phyloP scores from a whole-genome alignment of 2,888 invertebrate species.

The Prionchulus punctatus region DNA sequence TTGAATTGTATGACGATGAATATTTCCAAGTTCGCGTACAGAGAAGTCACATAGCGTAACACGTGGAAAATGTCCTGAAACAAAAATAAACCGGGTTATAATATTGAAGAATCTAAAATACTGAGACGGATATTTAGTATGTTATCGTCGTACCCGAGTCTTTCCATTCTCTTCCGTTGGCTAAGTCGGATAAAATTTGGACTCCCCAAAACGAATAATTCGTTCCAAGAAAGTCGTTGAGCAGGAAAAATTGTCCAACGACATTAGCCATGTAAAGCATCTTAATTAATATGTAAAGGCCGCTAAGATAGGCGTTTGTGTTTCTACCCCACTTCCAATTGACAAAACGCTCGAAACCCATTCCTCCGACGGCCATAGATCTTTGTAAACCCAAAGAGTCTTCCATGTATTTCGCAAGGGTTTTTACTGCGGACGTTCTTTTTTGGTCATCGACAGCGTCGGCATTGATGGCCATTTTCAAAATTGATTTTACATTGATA shows the following conservation, averaged over 20 bases:
- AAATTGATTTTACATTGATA: constrained; percentile 5
- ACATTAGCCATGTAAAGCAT: constrained; percentile 24
- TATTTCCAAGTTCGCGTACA: constrained; percentile 33
- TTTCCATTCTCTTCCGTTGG: constrained; percentile 26
- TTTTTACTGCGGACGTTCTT: not conserved
- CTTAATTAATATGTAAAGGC: constrained; percentile 15
- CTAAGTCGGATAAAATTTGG: constrained; percentile 23
- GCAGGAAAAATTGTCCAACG: constrained; percentile 26
- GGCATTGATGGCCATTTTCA: constrained; percentile 1
- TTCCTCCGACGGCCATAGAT: not conserved
- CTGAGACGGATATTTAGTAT: too few species aligned
- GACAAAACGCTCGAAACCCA: too few species aligned
- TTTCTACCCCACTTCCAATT: not conserved
- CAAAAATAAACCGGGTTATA: too few species aligned
- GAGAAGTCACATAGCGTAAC: constrained; percentile 14
- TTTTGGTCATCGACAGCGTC: not conserved
- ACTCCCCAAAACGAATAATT: constrained; percentile 29
- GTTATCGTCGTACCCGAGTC: constrained; percentile 27
- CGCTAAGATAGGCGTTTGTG: constrained; percentile 13
- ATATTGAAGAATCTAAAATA: too few species aligned
- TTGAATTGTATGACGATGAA: constrained; percentile 27
- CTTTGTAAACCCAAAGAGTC: constrained; percentile 1
- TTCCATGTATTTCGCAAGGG: constrained; percentile 5
- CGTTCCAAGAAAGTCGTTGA: constrained; percentile 31
- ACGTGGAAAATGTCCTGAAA: constrained; percentile 8